phyloP scores from a whole-genome alignment of 2,113 vertebrate species.

The Phyllostomus discolor region DNA sequence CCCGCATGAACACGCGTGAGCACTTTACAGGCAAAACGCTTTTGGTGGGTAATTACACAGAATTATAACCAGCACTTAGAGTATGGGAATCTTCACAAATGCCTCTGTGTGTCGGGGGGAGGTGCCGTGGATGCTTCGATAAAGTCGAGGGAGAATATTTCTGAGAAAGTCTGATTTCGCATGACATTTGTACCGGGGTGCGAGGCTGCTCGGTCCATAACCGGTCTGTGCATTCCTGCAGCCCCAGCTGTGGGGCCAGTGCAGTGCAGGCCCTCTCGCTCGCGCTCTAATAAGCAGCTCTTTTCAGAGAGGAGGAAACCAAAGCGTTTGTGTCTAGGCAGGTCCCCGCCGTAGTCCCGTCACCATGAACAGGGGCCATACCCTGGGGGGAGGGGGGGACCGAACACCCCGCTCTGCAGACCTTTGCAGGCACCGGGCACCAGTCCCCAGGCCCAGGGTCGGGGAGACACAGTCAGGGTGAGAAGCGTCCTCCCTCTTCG shows the following conservation, averaged over 20 bases:
- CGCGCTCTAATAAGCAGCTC: background rate
- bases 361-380: background rate
- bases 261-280: background rate
- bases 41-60: background rate
- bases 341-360: background rate
- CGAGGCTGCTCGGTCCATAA: background rate
- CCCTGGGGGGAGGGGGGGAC: background rate
- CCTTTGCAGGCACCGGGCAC: background rate
- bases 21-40: background rate
- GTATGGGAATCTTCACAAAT: background rate
- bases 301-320: background rate
- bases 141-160: background rate
- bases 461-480: background rate
- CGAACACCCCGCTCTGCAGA: background rate
- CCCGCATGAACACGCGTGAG: too few relatives aligned
- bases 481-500: background rate
- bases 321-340: background rate
- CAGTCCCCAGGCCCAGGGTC: background rate
- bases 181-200: background rate
- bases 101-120: background rate
- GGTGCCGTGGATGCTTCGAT: background rate
- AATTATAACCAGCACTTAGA: background rate
- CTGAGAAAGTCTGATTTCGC: background rate
- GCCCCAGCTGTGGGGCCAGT: background rate
- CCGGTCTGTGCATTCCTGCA: background rate